These are phyloP conservation scores for Heliconius eleuchia DNA, from an alignment of 1,140 invertebrate genomes.

Conservation along the genomic window DNA sequence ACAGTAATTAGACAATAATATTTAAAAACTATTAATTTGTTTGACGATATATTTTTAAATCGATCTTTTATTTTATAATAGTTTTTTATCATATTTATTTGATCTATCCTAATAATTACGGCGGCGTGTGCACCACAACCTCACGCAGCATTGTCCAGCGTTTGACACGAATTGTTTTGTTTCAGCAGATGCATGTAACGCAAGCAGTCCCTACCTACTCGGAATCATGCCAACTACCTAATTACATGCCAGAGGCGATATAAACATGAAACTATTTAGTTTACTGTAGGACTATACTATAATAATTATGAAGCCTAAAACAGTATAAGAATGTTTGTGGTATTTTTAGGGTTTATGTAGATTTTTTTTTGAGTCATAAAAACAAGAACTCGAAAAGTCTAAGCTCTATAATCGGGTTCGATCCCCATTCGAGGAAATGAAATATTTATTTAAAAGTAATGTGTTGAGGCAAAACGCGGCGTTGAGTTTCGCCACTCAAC, in stretches of 20 bases:
- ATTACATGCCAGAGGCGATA: slow-evolving; percentile 25
- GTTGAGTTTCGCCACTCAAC: too few species aligned
- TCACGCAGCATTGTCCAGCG: slow-evolving; percentile 64
- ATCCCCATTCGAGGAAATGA: too few species aligned
- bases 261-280: slow-evolving; percentile 29
- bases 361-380: too few species aligned
- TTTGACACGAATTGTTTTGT: slow-evolving; percentile 72
- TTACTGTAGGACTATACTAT: neutral
- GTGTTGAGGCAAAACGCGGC: too few species aligned
- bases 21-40: too few species aligned
- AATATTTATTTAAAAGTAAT: too few species aligned
- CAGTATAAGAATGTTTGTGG: neutral
- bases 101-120: neutral
- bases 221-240: slow-evolving; percentile 68
- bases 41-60: neutral
- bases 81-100: neutral
- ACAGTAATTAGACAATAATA: too few species aligned
- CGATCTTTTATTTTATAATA: neutral
- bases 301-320: neutral
- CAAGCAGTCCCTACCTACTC: slow-evolving; percentile 66
- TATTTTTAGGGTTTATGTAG: neutral
- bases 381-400: too few species aligned
- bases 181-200: slow-evolving; percentile 64
- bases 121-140: slow-evolving; percentile 40
- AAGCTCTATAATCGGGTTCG: too few species aligned